A percentile compares a stretch with the other conserved stretches of the same genome.
Evolutionary conservation across 1,140 invertebrate species (phyloP).

Genomic region (Calycopis cecrops): DNA sequence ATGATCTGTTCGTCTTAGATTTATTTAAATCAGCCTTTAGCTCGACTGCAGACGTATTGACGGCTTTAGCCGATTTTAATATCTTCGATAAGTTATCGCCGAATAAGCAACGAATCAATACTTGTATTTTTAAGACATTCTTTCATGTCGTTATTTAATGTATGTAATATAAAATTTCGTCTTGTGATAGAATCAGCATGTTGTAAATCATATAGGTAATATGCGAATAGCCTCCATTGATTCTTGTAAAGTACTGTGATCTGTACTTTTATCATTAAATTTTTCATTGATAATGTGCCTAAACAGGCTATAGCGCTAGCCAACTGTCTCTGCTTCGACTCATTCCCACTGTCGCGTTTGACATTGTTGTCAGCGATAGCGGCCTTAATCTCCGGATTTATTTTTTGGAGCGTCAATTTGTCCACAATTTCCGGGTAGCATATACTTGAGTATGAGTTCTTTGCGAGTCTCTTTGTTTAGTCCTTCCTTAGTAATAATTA

Average conservation of each 20-base stretch:
- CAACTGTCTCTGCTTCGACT: conserved; percentile 12
- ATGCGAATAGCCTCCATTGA: conserved; percentile 15
- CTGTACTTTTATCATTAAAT: not conserved
- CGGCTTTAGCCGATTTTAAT: conserved; percentile 8
- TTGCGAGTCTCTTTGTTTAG: conserved; percentile 14
- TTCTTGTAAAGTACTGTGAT: conserved; percentile 3
- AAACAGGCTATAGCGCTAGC: too few species aligned
- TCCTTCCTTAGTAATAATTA: not conserved
- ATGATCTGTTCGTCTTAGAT: not conserved
- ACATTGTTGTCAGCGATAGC: conserved; percentile 2
- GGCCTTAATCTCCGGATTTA: conserved; percentile 20
- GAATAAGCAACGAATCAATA: too few species aligned
- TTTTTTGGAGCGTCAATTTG: not conserved
- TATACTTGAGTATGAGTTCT: conserved; percentile 12
- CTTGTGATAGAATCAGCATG: conserved; percentile 20
- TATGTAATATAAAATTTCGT: too few species aligned
- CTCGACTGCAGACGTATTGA: not conserved
- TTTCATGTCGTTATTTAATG: too few species aligned
- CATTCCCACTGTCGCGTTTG: conserved; percentile 15
- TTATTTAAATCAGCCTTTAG: not conserved
- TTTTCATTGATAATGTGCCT: too few species aligned
- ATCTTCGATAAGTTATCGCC: conserved; percentile 13
- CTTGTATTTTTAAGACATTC: too few species aligned
- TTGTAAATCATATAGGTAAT: conserved; percentile 20
- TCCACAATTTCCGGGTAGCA: conserved; percentile 12